Percentiles rank a stretch among this genome's conserved stretches.
phyloP scores from a whole-genome alignment of 2,888 invertebrate species.

The Polietes domitor region DNA sequence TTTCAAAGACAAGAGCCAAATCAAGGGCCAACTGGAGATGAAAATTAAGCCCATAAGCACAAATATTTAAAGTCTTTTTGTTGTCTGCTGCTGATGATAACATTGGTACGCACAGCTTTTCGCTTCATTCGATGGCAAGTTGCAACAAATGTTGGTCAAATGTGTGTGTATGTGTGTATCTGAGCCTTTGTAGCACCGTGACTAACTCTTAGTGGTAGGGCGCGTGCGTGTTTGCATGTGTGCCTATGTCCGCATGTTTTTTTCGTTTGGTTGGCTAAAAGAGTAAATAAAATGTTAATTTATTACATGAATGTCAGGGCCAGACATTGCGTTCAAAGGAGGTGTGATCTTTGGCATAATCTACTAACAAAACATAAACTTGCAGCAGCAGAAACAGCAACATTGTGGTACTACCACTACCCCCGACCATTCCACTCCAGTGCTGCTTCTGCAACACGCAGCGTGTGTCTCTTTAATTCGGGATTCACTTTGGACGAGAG shows the following conservation, averaged over 20 bases:
- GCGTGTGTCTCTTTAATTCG: not conserved
- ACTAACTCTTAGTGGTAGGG: not conserved
- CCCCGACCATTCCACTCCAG: not conserved
- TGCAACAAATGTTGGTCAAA: not conserved
- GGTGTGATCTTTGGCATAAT: constrained; percentile 60
- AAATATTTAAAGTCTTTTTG: not conserved
- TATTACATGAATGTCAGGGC: constrained; percentile 66
- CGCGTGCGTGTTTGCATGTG: not conserved
- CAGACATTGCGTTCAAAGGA: constrained; percentile 62
- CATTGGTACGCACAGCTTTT: not conserved
- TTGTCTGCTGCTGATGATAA: constrained; percentile 2
- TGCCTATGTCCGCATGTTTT: not conserved
- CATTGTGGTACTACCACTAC: constrained; percentile 12
- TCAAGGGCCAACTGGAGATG: not conserved
- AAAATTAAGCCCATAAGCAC: not conserved
- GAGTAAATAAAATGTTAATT: constrained; percentile 66
- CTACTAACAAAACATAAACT: constrained; percentile 37
- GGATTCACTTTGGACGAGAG: not conserved
- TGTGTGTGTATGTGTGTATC: not conserved
- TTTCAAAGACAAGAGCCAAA: not conserved
- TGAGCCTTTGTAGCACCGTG: not conserved
- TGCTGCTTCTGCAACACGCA: not conserved
- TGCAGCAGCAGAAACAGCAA: not conserved
- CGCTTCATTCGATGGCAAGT: not conserved
- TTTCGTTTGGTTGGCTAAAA: not conserved